These are phyloP conservation scores for Austrolebias charrua DNA, from an alignment of 2,797 vertebrate species.

Conservation along the genomic window DNA sequence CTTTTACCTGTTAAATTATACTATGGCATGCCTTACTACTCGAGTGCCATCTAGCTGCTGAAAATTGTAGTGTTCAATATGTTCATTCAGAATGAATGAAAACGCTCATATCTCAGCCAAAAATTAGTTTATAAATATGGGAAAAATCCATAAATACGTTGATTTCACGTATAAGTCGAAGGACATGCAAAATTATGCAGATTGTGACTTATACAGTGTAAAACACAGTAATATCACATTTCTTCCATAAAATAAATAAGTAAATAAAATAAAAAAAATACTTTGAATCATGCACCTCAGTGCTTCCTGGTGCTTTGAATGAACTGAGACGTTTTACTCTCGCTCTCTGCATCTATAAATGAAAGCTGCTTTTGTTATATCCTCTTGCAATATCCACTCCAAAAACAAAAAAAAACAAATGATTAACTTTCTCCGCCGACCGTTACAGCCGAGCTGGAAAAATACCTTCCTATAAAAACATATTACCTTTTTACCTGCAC, in stretches of 20 bases:
- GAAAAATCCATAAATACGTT: no score
- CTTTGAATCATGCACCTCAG: constrained; percentile 13
- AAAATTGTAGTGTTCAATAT: no score
- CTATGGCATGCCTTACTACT: no score
- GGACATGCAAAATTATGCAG: no score
- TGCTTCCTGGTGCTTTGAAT: constrained; percentile 31
- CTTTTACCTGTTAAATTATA: no score
- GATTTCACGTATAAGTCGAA: no score
- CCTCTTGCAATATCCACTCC: constrained; percentile 36
- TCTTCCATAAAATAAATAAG: background rate
- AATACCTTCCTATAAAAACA: constrained; percentile 33
- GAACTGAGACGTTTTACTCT: constrained; percentile 33
- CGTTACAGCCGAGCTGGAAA: constrained; percentile 19
- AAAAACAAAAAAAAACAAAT: constrained; percentile 29
- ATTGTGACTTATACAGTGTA: no score
- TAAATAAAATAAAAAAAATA: constrained; percentile 28
- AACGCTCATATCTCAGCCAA: no score
- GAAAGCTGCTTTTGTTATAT: constrained; percentile 41
- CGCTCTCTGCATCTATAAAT: constrained; percentile 21
- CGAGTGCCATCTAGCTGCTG: no score
- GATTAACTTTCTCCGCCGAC: constrained; percentile 44
- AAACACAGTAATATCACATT: background rate
- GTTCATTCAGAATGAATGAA: no score
- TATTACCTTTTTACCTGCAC: constrained; percentile 34
- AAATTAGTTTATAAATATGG: no score